phyloP scores from a whole-genome alignment of 2,888 invertebrate genomes.

The Torymus auratus region DNA sequence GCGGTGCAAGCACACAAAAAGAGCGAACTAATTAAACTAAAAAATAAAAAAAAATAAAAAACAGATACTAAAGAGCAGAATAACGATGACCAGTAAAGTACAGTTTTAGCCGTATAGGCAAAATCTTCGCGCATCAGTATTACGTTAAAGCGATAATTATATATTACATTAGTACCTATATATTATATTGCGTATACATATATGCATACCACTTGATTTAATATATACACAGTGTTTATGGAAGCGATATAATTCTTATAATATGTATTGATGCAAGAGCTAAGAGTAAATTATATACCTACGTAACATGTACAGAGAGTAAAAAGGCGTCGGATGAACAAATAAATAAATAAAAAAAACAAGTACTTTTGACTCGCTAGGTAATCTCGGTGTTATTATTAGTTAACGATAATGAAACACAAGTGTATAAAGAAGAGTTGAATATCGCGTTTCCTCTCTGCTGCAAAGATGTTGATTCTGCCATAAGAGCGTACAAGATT shows the following conservation, averaged over 20 bases:
- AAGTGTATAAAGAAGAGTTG: conserved; percentile 33
- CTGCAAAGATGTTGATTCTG: conserved; percentile 39
- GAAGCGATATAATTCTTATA: conserved; percentile 57
- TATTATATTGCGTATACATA: conserved; percentile 69
- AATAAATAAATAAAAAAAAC: conserved; percentile 33
- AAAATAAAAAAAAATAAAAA: conserved; percentile 40
- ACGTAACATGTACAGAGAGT: conserved; percentile 56
- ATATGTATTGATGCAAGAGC: conserved; percentile 63
- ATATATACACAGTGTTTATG: conserved; percentile 64
- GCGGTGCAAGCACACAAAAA: conserved; percentile 26
- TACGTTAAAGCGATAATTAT: conserved; percentile 70
- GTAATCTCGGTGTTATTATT: conserved; percentile 59
- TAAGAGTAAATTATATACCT: conserved; percentile 60
- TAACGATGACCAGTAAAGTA: conserved; percentile 55
- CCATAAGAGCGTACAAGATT: conserved; percentile 19
- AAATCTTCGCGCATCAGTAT: conserved; percentile 72
- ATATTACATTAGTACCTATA: conserved; percentile 70
- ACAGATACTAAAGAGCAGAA: conserved; percentile 29
- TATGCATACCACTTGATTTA: conserved; percentile 67
- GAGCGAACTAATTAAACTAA: conserved; percentile 27
- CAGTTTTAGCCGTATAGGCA: conserved; percentile 58
- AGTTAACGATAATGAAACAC: conserved; percentile 53
- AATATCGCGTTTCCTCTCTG: conserved; percentile 53
- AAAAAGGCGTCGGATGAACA: conserved; percentile 30
- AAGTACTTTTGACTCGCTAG: conserved; percentile 56